phyloP scores from a whole-genome alignment of 2,113 vertebrate genomes.

The Chaetodon trifascialis region DNA sequence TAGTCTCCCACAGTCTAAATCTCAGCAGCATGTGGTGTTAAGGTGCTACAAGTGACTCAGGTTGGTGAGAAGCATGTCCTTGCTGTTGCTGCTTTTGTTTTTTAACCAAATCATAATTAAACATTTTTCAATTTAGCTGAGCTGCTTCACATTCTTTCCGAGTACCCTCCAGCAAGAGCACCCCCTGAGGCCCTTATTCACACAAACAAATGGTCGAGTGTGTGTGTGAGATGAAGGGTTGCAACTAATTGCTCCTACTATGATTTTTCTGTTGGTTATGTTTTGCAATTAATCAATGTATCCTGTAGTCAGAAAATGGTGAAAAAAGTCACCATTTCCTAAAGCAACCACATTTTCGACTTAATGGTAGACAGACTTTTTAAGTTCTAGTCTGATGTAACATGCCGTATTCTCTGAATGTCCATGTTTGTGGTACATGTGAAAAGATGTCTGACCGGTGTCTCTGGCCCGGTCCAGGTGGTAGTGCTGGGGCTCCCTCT shows the following conservation, averaged over 20 bases:
- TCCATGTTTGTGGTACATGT: background rate
- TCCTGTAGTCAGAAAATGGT: background rate
- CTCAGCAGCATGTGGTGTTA: background rate
- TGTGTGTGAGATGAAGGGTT: background rate
- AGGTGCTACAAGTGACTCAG: background rate
- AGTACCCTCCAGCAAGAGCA: background rate
- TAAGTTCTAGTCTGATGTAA: background rate
- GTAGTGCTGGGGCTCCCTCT: conserved; percentile 86
- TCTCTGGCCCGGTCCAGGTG: conserved; percentile 84
- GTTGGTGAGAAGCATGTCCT: background rate
- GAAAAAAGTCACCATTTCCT: background rate
- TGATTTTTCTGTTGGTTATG: background rate
- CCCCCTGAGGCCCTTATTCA: background rate
- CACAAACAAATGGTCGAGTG: background rate
- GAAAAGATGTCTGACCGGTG: conserved; percentile 72
- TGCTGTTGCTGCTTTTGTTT: too few species aligned
- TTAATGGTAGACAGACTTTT: background rate
- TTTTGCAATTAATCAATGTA: background rate
- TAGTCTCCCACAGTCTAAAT: background rate
- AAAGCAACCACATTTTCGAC: background rate
- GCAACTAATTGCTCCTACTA: background rate
- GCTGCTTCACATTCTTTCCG: background rate
- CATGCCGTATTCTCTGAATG: background rate
- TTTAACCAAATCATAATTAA: background rate
- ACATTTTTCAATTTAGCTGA: background rate